phyloP scores from a whole-genome alignment of 1,140 invertebrate genomes.

The Caerostris extrusa region DNA sequence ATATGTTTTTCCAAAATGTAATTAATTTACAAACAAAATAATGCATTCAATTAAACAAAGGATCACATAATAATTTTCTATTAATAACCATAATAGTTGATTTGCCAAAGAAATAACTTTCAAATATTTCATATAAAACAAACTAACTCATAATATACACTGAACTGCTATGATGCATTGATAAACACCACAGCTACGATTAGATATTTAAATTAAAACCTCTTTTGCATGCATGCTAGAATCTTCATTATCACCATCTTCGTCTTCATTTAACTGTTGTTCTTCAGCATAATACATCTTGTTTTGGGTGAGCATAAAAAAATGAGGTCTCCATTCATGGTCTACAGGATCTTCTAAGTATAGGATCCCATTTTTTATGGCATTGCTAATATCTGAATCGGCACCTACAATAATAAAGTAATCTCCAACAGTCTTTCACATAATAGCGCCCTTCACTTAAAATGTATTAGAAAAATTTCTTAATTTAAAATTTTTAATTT shows the following conservation, averaged over 20 bases:
- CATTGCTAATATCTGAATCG: conserved; percentile 92
- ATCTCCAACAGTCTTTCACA: background rate
- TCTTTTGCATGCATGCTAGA: conserved; percentile 80
- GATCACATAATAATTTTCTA: no score
- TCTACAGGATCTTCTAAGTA: conserved; percentile 94
- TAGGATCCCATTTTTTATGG: conserved; percentile 94
- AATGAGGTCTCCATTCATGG: conserved; percentile 94
- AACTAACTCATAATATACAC: no score
- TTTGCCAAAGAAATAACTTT: no score
- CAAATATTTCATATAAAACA: no score
- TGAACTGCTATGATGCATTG: no score
- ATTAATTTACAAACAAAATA: no score
- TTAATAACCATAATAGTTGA: no score
- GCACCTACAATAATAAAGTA: conserved; percentile 60
- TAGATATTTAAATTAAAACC: background rate
- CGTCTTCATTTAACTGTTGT: conserved; percentile 81
- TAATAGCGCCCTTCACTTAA: background rate
- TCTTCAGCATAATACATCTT: conserved; percentile 93
- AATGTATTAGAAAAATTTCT: no score
- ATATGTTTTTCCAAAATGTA: no score
- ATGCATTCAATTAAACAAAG: no score
- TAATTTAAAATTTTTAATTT: no score
- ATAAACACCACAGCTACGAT: no score
- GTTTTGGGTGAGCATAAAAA: conserved; percentile 95
- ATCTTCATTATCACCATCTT: conserved; percentile 84